Evolutionary conservation across 1,140 invertebrate genomes (phyloP).

Genomic region (Drosophila auraria): DNA sequence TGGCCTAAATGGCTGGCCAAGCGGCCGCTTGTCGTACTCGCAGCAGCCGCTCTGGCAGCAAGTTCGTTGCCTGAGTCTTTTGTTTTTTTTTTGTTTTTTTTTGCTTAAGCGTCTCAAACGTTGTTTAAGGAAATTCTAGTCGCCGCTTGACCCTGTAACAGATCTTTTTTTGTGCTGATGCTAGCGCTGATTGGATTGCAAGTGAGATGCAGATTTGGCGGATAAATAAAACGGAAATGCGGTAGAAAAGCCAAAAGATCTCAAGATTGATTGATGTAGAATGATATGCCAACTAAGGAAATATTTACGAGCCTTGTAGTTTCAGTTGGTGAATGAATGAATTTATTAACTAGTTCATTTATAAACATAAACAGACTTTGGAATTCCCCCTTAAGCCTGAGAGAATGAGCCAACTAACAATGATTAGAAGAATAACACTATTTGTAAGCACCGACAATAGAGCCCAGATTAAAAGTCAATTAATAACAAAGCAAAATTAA

Average conservation of each 20-base stretch:
- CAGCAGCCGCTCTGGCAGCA: slow-evolving; percentile 22
- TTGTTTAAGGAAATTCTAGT: slow-evolving; percentile 74
- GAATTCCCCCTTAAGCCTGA: slow-evolving; percentile 44
- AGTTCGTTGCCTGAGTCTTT: slow-evolving; percentile 81
- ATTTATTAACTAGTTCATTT: neutral
- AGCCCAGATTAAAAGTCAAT: slow-evolving; percentile 63
- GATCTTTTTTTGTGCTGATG: slow-evolving; percentile 53
- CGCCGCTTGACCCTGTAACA: slow-evolving; percentile 73
- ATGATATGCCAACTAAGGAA: slow-evolving; percentile 18
- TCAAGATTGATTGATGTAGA: slow-evolving; percentile 36
- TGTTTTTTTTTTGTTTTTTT: slow-evolving; percentile 67
- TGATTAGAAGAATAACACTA: slow-evolving; percentile 22
- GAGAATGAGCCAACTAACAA: neutral
- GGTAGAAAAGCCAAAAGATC: slow-evolving; percentile 8
- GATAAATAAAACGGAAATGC: slow-evolving; percentile 45
- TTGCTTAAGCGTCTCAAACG: slow-evolving; percentile 29
- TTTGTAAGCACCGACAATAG: slow-evolving; percentile 37
- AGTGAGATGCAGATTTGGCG: slow-evolving; percentile 52
- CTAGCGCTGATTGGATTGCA: slow-evolving; percentile 45
- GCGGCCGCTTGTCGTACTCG: slow-evolving; percentile 7
- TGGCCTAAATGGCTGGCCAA: slow-evolving; percentile 64
- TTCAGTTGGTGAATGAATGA: neutral
- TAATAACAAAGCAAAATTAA: slow-evolving; percentile 61
- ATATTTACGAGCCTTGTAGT: slow-evolving; percentile 3
- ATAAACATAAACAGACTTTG: neutral